Evolutionary conservation across 2,797 vertebrate genomes (phyloP).

Genomic region (Chelonia mydas): DNA sequence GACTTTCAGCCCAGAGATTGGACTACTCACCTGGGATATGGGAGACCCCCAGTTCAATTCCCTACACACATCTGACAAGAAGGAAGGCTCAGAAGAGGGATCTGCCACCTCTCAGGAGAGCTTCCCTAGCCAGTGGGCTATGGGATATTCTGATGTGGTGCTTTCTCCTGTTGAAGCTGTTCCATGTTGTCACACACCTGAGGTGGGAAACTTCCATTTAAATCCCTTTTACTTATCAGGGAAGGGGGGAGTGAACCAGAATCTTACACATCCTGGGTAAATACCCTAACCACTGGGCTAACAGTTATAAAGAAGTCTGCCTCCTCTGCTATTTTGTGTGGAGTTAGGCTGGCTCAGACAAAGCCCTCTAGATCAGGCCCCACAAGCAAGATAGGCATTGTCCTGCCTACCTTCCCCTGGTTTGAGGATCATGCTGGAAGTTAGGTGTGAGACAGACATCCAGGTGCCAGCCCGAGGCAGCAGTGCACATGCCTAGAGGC

Average conservation of each 20-base stretch:
- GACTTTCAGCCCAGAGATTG: neutral
- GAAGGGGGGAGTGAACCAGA: neutral
- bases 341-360: neutral
- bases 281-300: neutral
- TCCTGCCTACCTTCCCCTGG: neutral
- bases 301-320: neutral
- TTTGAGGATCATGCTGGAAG: neutral
- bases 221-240: neutral
- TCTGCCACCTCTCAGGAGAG: neutral
- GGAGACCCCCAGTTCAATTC: neutral
- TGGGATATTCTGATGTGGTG: neutral
- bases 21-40: neutral
- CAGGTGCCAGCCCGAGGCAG: neutral
- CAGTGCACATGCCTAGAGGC: neutral
- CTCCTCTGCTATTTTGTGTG: neutral
- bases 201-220: neutral
- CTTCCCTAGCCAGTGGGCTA: neutral
- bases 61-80: neutral
- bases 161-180: neutral
- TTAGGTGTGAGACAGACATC: neutral
- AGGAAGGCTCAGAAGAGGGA: neutral
- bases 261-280: neutral
- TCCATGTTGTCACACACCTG: neutral
- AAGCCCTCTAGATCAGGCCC: neutral
- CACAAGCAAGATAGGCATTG: neutral